phyloP scores from a whole-genome alignment of 2,797 vertebrate genomes.

The Xyrichtys novacula region DNA sequence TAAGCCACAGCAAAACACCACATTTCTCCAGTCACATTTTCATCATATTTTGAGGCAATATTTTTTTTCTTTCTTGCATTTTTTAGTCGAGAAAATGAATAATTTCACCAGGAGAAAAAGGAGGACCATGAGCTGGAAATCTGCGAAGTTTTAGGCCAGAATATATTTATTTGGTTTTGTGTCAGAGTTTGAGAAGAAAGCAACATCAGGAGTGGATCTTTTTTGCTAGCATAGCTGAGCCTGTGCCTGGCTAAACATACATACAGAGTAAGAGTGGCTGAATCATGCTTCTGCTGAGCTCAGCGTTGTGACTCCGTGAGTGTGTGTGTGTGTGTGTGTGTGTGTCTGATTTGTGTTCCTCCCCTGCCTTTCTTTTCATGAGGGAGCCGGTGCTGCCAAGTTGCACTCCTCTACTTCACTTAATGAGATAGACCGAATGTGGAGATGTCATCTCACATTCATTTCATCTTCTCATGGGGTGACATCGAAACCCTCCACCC shows the following conservation, averaged over 20 bases:
- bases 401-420: slow-evolving; percentile 67
- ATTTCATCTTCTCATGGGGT: slow-evolving; percentile 45
- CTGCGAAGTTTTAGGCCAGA: slow-evolving; percentile 30
- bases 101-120: slow-evolving; percentile 9
- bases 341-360: slow-evolving; percentile 53
- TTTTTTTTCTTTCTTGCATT: slow-evolving; percentile 24
- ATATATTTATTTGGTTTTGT: neutral
- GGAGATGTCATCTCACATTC: slow-evolving; percentile 74
- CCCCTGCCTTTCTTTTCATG: slow-evolving; percentile 46
- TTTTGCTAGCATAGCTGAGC: slow-evolving; percentile 12
- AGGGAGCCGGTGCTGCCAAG: slow-evolving; percentile 57
- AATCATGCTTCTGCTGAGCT: slow-evolving; percentile 67
- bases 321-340: slow-evolving; percentile 24
- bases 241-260: slow-evolving; percentile 41
- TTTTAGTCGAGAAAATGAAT: slow-evolving; percentile 8
- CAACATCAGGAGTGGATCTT: slow-evolving; percentile 24
- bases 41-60: slow-evolving; percentile 23
- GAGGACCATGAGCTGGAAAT: slow-evolving; percentile 11
- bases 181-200: slow-evolving; percentile 18
- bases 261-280: slow-evolving; percentile 35
- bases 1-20: slow-evolving; percentile 27
- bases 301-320: slow-evolving; percentile 35
- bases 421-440: slow-evolving; percentile 69
- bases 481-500: slow-evolving; percentile 47
- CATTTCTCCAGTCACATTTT: slow-evolving; percentile 42